Evolutionary conservation across 2,797 vertebrate genomes (phyloP), one percentile per base, ranked within the genome.

Genomic region (Telmatherina bonti): DNA sequence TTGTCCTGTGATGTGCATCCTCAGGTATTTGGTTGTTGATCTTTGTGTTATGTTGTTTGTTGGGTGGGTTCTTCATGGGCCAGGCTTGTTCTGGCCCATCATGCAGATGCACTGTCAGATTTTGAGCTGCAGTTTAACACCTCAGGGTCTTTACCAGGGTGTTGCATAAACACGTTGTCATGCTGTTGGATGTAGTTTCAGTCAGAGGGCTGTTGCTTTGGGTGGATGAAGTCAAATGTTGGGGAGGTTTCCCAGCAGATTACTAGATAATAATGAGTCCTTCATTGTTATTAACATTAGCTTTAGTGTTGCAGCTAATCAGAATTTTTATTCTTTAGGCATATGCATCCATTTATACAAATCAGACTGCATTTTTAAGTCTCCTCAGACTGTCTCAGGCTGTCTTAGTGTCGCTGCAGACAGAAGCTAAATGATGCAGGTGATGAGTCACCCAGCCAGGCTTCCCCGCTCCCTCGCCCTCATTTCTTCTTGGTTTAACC

Each of bases 391-490:
- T 12, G 31, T 61, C 60, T 74, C 55, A 57, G 71, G 62, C 60
- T 18, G 61, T 71, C 27, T 87, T 59, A 0, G 70, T 36, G 74
- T 88, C 72, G 38, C 8, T 31, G 62, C 67, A 7, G 72, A 72
- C 70, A 54, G 66, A 18, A 70, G 80, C 60, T 70, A 47, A 59
- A 60, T 54, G 74, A 81, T 82, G 84, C 77, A 76, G 79, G 35
- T 38, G 82, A 82, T 91, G 88, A 89, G 72, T 86, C 89, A 86
- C 74, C 3, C 73, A 20, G 62, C 33, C 38, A 24, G 85, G 63
- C 73, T 79, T 76, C 79, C 80, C 81, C 26, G 12, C 74, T 29
- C 15, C 7, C 72, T 71, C 33, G 33, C 20, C 8, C 13, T 51
- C 15, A 0, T 35, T 70, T 68, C 20, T 12, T 41, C 67, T 77